Percentiles rank a stretch among this genome's conserved stretches.
phyloP scores from a whole-genome alignment of 2,888 invertebrate species.

The Hydroisotoma schaefferi region DNA sequence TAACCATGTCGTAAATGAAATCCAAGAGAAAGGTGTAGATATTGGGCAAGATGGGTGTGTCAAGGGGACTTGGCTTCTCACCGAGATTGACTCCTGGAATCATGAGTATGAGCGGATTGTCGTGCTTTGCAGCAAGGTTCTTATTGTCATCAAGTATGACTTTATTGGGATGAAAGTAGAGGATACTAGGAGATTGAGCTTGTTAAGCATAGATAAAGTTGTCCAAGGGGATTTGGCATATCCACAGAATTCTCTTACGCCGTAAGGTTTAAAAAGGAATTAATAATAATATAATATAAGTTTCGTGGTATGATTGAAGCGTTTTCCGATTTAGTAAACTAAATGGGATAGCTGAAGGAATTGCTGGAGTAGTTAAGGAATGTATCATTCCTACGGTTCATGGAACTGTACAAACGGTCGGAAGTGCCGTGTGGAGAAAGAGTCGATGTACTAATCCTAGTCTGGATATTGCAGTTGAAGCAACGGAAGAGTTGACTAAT shows the following conservation, averaged over 20 bases:
- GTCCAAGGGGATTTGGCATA: constrained; percentile 75
- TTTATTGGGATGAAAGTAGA: constrained; percentile 74
- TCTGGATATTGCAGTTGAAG: constrained; percentile 8
- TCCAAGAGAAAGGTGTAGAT: constrained; percentile 62
- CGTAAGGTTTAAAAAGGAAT: constrained; percentile 65
- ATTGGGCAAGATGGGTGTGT: constrained; percentile 63
- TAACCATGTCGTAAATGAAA: constrained; percentile 68
- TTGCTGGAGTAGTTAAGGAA: constrained; percentile 66
- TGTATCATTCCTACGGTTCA: constrained; percentile 57
- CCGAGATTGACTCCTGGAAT: constrained; percentile 86
- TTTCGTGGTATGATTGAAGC: not conserved
- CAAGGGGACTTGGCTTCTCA: constrained; percentile 72
- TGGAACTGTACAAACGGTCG: constrained; percentile 52
- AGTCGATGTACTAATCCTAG: constrained; percentile 27
- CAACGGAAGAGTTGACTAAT: constrained; percentile 16
- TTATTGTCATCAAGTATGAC: constrained; percentile 76
- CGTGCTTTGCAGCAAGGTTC: constrained; percentile 66
- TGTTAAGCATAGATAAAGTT: constrained; percentile 68
- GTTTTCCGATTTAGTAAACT: constrained; percentile 57
- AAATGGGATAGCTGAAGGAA: constrained; percentile 68
- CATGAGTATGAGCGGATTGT: constrained; percentile 77
- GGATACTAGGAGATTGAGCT: constrained; percentile 65
- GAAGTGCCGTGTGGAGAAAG: constrained; percentile 39
- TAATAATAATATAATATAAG: constrained; percentile 7
- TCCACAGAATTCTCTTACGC: constrained; percentile 73